Base-by-base conservation (phyloP, 2,797 vertebrate genomes). In the Dromococcyx pavoninus region DNA sequence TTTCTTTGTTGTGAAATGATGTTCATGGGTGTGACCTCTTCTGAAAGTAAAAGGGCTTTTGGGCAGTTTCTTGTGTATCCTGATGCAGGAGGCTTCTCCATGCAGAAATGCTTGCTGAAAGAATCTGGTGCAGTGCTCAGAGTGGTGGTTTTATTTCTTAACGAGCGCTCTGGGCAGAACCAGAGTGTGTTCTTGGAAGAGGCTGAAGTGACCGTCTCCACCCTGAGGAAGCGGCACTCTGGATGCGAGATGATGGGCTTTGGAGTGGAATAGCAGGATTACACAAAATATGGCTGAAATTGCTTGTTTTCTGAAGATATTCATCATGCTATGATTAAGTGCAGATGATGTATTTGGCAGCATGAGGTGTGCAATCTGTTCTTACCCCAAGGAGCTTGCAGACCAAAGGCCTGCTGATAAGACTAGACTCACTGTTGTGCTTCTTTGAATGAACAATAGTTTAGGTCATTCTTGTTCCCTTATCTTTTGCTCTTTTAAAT, bases 291-390 rank as follows among this genome's bases (percentile, higher is more conserved):
- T 19, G 69, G 61, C 72, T 64, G 79, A 73, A 88, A 43, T 51
- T 0, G 11, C 83, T 77, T 58, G 58, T 84, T 77, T 80, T 51
- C 44, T 39, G 62, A 2, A 89, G 81, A 62, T 58, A 4, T 22
- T 90, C 73, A 28, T 69, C 41, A 2, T 1, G 41, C 44, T 28
- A 5, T 57, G 86, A 61, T 92, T 27, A 53, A 76, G 80, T 53
- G 71, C 92, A 82, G 92, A 37, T 51, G 88, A 87, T 89, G 86
- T 48, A 30, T 53, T 76, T 84, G 88, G 86, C 86, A 90, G 66
- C 76, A 19, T 54, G 85, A 88, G 91, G 28, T 78, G 72, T 54
- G 61, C 91, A 60, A 48, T 66, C 15, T 89, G 88, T 89, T 87
- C 81, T 80, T 76, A 22, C 64, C 72, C 50, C 1, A n/a, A 86